phyloP scores from a whole-genome alignment of 2,888 invertebrate species.

The Hofmannophila pseudospretella region DNA sequence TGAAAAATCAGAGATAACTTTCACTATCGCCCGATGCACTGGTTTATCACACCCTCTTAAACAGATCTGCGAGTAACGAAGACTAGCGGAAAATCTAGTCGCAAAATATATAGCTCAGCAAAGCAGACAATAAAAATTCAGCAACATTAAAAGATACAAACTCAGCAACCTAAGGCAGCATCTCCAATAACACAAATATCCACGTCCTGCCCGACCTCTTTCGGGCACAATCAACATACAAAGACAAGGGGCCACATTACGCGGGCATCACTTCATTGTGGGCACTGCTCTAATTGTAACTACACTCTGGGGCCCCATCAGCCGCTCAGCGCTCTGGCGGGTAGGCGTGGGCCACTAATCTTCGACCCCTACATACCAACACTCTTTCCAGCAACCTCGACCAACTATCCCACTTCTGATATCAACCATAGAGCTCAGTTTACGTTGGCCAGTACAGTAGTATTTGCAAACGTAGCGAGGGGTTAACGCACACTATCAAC shows the following conservation, averaged over 20 bases:
- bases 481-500: conserved; percentile 78
- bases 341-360: conserved; percentile 78
- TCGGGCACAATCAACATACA: conserved; percentile 73
- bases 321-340: conserved; percentile 73
- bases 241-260: conserved; percentile 74
- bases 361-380: conserved; percentile 76
- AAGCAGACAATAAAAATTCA: no score
- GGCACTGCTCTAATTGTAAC: conserved; percentile 77
- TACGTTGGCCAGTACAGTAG: conserved; percentile 20
- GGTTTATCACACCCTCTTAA: no score
- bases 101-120: no score
- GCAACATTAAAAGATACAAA: no score
- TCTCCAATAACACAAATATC: conserved; percentile 18
- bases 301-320: conserved; percentile 76
- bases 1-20: no score
- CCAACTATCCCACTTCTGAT: conserved; percentile 25
- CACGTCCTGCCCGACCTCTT: conserved; percentile 40
- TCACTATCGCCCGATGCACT: no score
- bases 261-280: conserved; percentile 76
- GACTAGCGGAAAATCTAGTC: no score
- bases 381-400: conserved; percentile 27
- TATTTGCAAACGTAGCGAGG: conserved; percentile 75
- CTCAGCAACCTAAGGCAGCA: conserved; percentile 2
- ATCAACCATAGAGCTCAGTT: conserved; percentile 30
- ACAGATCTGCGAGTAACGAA: no score